These are phyloP conservation scores for Serrognathus titanus DNA, from an alignment of 2,888 invertebrate genomes.

Conservation along the genomic window DNA sequence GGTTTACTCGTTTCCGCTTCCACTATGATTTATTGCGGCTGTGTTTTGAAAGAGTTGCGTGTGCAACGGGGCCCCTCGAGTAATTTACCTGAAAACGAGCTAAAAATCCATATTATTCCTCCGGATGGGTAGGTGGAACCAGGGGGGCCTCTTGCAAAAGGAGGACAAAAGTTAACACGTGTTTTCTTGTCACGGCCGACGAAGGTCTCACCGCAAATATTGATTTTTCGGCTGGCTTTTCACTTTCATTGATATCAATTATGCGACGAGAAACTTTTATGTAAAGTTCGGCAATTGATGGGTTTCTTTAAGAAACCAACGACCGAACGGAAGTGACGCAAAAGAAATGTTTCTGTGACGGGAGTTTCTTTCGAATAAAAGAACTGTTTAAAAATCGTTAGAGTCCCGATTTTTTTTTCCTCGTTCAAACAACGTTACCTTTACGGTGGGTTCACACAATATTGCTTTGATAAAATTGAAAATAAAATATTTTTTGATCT, in stretches of 20 bases:
- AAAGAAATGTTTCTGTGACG: background rate
- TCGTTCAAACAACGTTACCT: too few species aligned
- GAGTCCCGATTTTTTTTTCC: too few species aligned
- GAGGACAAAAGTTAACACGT: conserved; percentile 15
- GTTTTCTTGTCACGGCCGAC: conserved; percentile 17
- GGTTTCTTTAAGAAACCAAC: background rate
- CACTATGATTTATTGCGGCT: conserved; percentile 20
- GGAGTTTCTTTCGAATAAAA: conserved; percentile 6
- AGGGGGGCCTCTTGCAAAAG: background rate
- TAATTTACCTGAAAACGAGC: too few species aligned
- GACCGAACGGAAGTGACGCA: conserved; percentile 2
- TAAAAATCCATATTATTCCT: too few species aligned
- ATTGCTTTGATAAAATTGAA: too few species aligned
- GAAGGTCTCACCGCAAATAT: conserved; percentile 32
- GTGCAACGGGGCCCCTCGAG: background rate
- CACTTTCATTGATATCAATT: conserved; percentile 14
- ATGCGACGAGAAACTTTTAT: conserved; percentile 19
- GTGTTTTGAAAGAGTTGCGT: background rate
- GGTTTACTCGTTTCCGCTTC: conserved; percentile 31
- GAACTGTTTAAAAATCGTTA: conserved; percentile 15
- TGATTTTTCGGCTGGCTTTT: conserved; percentile 32
- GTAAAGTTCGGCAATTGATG: conserved; percentile 18
- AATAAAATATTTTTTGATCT: too few species aligned
- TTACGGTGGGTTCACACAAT: too few species aligned
- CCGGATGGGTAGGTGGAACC: background rate